These are phyloP conservation scores for Platyrinchus mystaceus DNA, from an alignment of 2,797 vertebrate genomes.

Conservation along the genomic window DNA sequence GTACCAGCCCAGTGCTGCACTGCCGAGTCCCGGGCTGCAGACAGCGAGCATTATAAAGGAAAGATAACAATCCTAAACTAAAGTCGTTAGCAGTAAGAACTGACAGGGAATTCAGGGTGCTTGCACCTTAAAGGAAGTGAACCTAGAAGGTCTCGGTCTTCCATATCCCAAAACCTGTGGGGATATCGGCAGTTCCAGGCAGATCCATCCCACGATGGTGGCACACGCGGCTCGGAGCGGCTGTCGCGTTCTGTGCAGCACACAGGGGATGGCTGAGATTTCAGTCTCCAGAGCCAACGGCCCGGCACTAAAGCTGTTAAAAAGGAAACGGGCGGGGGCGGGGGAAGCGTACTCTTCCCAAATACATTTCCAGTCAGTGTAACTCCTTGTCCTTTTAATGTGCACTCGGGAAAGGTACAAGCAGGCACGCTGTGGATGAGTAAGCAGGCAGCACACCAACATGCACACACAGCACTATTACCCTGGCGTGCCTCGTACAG, in stretches of 20 bases:
- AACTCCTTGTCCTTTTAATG: neutral
- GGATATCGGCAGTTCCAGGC: neutral
- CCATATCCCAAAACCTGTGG: neutral
- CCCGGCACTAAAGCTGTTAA: neutral
- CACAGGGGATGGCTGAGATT: neutral
- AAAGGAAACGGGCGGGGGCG: neutral
- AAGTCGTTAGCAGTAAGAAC: neutral
- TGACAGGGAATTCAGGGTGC: neutral
- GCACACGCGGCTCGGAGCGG: fast-evolving
- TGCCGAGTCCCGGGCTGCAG: neutral
- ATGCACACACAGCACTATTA: neutral
- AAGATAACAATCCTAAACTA: neutral
- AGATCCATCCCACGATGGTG: neutral
- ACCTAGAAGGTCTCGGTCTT: neutral
- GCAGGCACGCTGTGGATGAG: neutral
- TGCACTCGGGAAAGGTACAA: neutral
- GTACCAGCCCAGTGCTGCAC: neutral
- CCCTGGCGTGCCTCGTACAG: neutral
- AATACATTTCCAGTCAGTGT: neutral
- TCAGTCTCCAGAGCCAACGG: neutral
- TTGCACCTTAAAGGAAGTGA: neutral
- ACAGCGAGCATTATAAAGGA: neutral
- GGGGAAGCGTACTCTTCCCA: neutral
- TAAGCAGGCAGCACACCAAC: neutral
- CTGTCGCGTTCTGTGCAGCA: fast-evolving